Base-by-base conservation (phyloP, 2,888 invertebrate species). In the Carabus problematicus region DNA sequence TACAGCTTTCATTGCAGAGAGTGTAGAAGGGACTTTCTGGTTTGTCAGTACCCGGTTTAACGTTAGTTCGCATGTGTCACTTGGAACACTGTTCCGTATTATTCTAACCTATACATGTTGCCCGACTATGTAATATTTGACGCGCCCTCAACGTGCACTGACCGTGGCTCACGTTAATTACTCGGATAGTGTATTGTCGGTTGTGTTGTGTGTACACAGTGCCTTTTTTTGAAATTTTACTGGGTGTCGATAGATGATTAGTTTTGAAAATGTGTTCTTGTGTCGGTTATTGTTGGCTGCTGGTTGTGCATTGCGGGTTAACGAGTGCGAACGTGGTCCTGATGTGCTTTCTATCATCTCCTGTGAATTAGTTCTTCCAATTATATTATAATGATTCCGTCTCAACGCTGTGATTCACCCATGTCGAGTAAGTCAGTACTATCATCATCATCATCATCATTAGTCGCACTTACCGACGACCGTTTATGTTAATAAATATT, bases 331-430 rank as follows among this genome's bases (percentile, higher is more conserved):
- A 12, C 11, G 14, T 45, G 11, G 3, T 45, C 45, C 11, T 45
- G 14, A 12, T 12, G 45, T 12, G 45, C 1, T 12, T 2, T 6
- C n/a, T 2, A 11, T 45, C 45, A 45, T 12, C 14, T 12, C 14
- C n/a, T 12, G 14, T 45, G 63, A 67, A 70, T 72, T 72, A 68
- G 72, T 60, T 72, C 73, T 68, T 70, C 64, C 56, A 59, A 68
- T 70, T 75, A 52, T 49, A 52, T 52, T 52, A 72, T 29, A 69
- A 81, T 81, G 81, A 79, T 77, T 80, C 80, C 81, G 79, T 80
- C 80, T 80, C 76, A 80, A 74, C 76, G 77, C 77, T 80, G 79
- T 80, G 80, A 80, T 79, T 75, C 77, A 71, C 74, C 76, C 73
- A 69, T 69, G 69, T 78, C 78, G 75, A 80, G 79, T 79, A 78